Conservation (phyloP, 2,113 vertebrate genomes). For the Zapus hudsonius region DNA sequence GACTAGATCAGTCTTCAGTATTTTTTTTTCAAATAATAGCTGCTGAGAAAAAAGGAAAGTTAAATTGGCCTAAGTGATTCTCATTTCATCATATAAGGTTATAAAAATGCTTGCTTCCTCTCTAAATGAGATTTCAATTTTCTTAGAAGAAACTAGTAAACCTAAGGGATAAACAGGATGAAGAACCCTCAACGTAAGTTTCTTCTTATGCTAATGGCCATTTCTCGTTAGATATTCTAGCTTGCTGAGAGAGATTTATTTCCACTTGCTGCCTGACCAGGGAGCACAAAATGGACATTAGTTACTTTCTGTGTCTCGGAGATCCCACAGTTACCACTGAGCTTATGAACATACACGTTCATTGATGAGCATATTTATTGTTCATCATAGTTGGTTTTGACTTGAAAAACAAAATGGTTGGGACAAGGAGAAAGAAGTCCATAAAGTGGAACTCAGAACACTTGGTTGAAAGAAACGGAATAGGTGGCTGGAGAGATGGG, state of each 20-base stretch:
- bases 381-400: background rate
- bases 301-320: background rate
- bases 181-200: background rate
- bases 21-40: conserved; percentile 15
- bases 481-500: too few species aligned
- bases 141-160: conserved; percentile 25
- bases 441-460: conserved; percentile 13
- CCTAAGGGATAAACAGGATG: background rate
- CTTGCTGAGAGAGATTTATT: conserved; percentile 9
- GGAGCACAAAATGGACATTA: background rate
- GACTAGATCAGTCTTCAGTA: background rate
- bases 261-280: conserved; percentile 34
- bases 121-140: conserved; percentile 25
- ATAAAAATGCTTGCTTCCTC: conserved; percentile 1
- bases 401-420: conserved; percentile 25
- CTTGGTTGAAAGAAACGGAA: conserved; percentile 23
- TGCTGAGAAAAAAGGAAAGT: conserved; percentile 43
- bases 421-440: background rate
- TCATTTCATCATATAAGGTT: background rate
- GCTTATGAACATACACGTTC: conserved; percentile 3
- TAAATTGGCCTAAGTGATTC: background rate
- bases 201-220: background rate
- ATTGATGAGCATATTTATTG: background rate
- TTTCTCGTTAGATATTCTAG: conserved; percentile 32
- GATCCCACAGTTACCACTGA: background rate